Evolutionary conservation across 2,888 invertebrate genomes (phyloP), one percentile per base, ranked within the genome.

Genomic region (Polylopha cassiicola): DNA sequence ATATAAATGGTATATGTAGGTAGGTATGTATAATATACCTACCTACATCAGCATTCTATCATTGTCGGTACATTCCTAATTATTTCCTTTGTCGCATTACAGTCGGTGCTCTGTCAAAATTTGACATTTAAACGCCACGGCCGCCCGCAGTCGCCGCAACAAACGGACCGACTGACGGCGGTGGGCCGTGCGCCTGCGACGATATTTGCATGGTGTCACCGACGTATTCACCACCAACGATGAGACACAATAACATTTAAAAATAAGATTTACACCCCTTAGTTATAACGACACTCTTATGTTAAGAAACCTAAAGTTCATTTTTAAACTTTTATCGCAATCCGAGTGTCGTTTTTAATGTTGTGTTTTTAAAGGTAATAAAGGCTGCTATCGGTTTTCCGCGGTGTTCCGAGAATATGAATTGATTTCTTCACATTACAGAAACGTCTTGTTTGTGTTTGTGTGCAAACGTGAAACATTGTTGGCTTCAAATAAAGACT

Each of bases 321-420:
- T 8, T 1, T 28, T 39, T 5, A 20, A 1, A 7, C 3, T 4
- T 13, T 13, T 5, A 9, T 34, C 20, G n/a, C n/a, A n/a, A n/a
- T 24, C 7, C 4, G 18, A 6, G 14, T 14, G n/a, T 3, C 13
- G 8, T 26, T 13, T 7, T 10, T 14, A 13, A 9, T 5, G 1
- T 36, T 14, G 41, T 39, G 18, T 8, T 27, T 21, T 15, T 34
- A 16, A 26, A 38, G 34, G 47, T 22, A 41, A 41, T 41, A 41
- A 39, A 41, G 36, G 34, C 24, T 37, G 41, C 47, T 45, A 45
- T 47, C 44, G 39, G 34, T 43, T 45, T 47, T 45, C 43, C 45
- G 37, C 36, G 16, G 28, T 29, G 37, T 33, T 43, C 41, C 29
- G 24, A 30, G 41, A 41, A 39, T 22, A 24, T 21, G 30, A 32